Evolutionary conservation across 1,140 invertebrate species (phyloP), one percentile per base, ranked within the genome.

Genomic region (Zophobas morio): DNA sequence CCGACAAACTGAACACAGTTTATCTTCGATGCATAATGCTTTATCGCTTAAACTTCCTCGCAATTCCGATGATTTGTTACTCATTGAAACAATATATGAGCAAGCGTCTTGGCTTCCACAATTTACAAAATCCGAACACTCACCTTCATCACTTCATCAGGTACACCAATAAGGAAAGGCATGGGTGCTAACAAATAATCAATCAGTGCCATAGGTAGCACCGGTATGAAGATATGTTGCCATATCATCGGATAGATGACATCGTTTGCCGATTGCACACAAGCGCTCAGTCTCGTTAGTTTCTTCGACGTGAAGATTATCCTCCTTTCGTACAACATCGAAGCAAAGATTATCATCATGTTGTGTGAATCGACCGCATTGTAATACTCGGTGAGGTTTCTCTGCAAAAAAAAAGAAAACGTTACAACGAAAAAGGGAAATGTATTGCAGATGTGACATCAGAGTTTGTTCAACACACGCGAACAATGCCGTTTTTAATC

Each of bases 151-250:
- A 97, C 93, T 76, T 90, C 88, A 66, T 92, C 88, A 78, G 96
- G 96, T 47, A 98, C 95, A 63, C 98, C 97, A 84, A 99, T 98
- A 5, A 98, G 88, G 89, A 95, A 99, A 74, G 97, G 97, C 96
- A 98, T 98, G 0, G 96, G 96, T 4, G 96, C 96, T 79, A 94
- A 88, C 77, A 98, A 88, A 88, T 98, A 98, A 87, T 98, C 97
- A 75, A 95, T 92, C 46, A 99, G 90, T 81, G 93, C 91, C 82
- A 92, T 89, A 20, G 97, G 97, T 78, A 99, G 86, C 78, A 98
- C 93, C 37, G 98, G 97, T 86, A 99, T 99, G 85, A 96, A 99
- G 83, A 99, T 96, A 84, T 99, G 96, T 86, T 99, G 97, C 97
- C 98, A 99, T 80, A 94, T 93, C 96, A 99, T 98, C 1, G 98